Percentiles rank a stretch among this genome's conserved stretches.
Conservation (phyloP, 2,888 invertebrate species). For the Hyppa rectilinea region DNA sequence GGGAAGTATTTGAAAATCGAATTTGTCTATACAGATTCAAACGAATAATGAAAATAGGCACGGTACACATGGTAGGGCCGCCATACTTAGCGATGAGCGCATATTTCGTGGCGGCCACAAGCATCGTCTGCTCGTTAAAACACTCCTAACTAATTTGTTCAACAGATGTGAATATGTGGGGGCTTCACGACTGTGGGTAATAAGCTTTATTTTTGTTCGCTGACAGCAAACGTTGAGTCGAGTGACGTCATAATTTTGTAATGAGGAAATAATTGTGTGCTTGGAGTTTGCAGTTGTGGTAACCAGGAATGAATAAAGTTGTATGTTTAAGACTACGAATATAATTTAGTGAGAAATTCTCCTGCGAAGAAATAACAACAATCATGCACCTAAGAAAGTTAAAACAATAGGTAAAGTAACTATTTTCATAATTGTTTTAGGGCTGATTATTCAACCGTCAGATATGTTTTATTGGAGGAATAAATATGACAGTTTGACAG, state of each 20-base stretch:
- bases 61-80: constrained; percentile 27
- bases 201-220: constrained; percentile 52
- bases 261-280: constrained; percentile 32
- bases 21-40: too few relatives aligned
- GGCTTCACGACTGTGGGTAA: constrained; percentile 37
- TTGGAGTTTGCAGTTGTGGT: constrained; percentile 3
- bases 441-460: too few relatives aligned
- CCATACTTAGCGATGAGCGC: constrained; percentile 1
- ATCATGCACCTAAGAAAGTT: too few relatives aligned
- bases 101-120: constrained; percentile 26
- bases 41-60: not conserved
- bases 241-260: constrained; percentile 37
- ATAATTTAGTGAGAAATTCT: too few relatives aligned
- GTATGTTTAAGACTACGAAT: not conserved
- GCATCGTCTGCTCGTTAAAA: constrained; percentile 50
- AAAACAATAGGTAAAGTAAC: too few relatives aligned
- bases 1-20: too few relatives aligned
- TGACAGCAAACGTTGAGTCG: not conserved
- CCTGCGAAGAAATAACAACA: not conserved
- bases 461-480: too few relatives aligned
- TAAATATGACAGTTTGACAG: too few relatives aligned
- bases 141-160: constrained; percentile 50
- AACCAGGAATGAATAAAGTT: not conserved
- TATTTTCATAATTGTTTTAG: too few relatives aligned
- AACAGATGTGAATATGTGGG: constrained; percentile 41